Conservation (phyloP, 2,797 vertebrate genomes). For the Etheostoma nigrum region DNA sequence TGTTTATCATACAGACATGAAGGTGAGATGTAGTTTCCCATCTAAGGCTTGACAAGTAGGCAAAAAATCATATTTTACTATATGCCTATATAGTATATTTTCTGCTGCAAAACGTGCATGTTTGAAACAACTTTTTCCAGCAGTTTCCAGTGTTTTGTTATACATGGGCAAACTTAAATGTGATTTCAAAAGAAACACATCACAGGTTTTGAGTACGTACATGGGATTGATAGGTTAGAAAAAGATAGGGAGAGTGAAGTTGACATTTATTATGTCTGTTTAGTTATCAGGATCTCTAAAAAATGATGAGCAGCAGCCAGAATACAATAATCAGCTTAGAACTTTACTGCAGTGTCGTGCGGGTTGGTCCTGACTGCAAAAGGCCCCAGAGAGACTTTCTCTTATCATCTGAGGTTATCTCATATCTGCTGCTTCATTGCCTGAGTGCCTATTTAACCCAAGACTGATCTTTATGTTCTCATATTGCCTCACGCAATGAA, state of each 20-base stretch:
- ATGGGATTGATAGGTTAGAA: slow-evolving; percentile 5
- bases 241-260: neutral
- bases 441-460: slow-evolving; percentile 8
- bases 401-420: slow-evolving; percentile 17
- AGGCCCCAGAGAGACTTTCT: neutral
- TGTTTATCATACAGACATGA: neutral
- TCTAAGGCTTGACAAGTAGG: neutral
- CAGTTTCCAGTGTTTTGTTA: neutral
- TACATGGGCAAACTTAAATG: neutral
- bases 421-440: neutral
- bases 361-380: slow-evolving; percentile 14
- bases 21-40: neutral
- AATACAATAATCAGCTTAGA: slow-evolving; percentile 20
- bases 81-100: neutral
- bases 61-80: neutral
- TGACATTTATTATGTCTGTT: slow-evolving; percentile 30
- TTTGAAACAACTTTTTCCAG: neutral
- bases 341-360: neutral
- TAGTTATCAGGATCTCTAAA: slow-evolving; percentile 12
- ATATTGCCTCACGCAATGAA: neutral
- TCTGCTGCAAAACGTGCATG: neutral
- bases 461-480: slow-evolving; percentile 14
- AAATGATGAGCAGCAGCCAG: slow-evolving; percentile 7
- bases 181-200: slow-evolving; percentile 9
- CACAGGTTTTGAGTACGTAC: neutral